phyloP scores from a whole-genome alignment of 2,797 vertebrate genomes.

The Sebastes variabilis region DNA sequence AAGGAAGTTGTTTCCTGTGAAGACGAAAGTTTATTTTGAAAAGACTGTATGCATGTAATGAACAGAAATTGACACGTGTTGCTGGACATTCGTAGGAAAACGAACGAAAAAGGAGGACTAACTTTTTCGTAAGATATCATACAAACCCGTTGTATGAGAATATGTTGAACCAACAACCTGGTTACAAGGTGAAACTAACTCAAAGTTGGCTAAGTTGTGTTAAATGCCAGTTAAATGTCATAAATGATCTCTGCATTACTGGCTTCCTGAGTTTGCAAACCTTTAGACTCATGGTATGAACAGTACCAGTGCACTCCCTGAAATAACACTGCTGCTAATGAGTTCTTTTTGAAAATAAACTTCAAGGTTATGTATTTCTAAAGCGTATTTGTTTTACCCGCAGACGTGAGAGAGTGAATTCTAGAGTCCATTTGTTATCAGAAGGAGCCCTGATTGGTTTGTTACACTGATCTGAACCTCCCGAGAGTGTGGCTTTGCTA shows the following conservation, averaged over 20 bases:
- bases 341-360: neutral
- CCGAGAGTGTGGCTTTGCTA: constrained; percentile 1
- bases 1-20: too few species aligned
- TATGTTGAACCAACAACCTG: neutral
- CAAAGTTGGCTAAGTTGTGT: constrained; percentile 5
- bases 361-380: constrained; percentile 30
- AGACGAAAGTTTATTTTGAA: too few species aligned
- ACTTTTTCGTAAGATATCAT: too few species aligned
- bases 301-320: neutral
- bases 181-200: neutral
- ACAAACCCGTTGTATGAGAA: too few species aligned
- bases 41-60: too few species aligned
- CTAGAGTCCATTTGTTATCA: constrained; percentile 17
- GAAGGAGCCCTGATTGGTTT: constrained; percentile 25
- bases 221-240: constrained; percentile 47
- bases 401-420: constrained; percentile 3
- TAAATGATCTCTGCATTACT: neutral
- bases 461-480: constrained; percentile 14
- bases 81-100: too few species aligned
- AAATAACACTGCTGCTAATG: neutral
- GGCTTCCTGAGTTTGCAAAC: neutral
- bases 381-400: constrained; percentile 2
- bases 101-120: too few species aligned
- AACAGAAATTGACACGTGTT: too few species aligned
- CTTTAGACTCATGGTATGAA: neutral